Base-by-base conservation (phyloP, 2,113 vertebrate genomes). In the Paedocypris sp. region DNA sequence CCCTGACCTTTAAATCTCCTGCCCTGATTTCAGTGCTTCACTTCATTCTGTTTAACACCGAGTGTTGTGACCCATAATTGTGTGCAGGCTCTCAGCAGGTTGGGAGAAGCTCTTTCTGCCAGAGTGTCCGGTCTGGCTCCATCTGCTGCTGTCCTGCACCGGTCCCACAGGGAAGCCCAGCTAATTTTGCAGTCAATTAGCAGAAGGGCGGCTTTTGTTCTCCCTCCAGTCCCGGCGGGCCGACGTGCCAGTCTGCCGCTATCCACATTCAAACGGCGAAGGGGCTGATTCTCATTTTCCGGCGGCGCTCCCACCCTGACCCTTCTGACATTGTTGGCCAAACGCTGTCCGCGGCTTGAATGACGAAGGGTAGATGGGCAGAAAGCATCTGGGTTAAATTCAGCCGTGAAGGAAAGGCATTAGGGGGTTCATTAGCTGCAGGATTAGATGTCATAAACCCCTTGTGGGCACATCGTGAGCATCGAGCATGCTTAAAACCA, bases 151-250 rank as follows among this genome's bases (percentile, higher is more conserved):
- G 89, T 87, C 84, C 80, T 81, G 68, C 75, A 76, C 53, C 60
- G 71, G 83, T 89, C 92, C 93, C 91, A 83, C 71, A 80, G 87
- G 89, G 89, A 73, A 78, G 71, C 80, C 79, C 71, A 83, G 91
- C 89, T 96, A 92, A 94, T 95, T 96, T 93, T 94, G 91, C 93
- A 97, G 91, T 97, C 93, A 93, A 96, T 98, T 97, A 97, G 92
- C 89, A 90, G 92, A 94, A 91, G 91, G 91, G 84, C 83, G 75
- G 85, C 90, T 91, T 93, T 94, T 95, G 91, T 97, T 92, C 87
- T 84, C 81, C 79, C 69, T 49, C 75, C 58, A n/a, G 45, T 80
- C 90, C 89, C 85, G 85, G 78, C 77, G 86, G 87, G 87, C 83
- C 87, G 72, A 84, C 89, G 75, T 88, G 89, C 82, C 82, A 78